Conservation (phyloP, 2,113 vertebrate species). For the Datnioides undecimradiatus region DNA sequence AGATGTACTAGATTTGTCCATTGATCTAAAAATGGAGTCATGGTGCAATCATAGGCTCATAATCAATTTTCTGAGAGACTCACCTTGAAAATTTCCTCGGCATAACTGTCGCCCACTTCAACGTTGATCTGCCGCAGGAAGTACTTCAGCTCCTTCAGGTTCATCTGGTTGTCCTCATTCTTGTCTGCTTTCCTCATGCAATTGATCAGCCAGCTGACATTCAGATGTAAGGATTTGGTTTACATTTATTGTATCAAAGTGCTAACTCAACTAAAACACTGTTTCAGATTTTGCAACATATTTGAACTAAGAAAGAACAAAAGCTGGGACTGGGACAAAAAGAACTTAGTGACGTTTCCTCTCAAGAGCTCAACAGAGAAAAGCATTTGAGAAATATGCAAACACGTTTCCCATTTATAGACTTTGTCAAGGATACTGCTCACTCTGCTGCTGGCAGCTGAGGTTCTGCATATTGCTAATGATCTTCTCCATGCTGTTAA, state of each 20-base stretch:
- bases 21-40: neutral
- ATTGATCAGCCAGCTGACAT: conserved; percentile 92
- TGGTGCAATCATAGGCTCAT: neutral
- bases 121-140: conserved; percentile 94
- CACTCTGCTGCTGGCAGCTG: conserved; percentile 88
- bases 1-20: neutral
- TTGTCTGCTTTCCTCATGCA: conserved; percentile 96
- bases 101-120: conserved; percentile 89
- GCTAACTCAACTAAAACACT: neutral
- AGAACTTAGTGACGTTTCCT: neutral
- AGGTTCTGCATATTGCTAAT: conserved; percentile 87
- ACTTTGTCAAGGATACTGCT: conserved; percentile 92
- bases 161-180: conserved; percentile 95
- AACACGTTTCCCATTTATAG: neutral
- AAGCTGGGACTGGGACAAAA: neutral
- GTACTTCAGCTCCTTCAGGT: conserved; percentile 92
- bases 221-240: conserved; percentile 84
- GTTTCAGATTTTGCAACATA: neutral
- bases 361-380: neutral
- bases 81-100: conserved; percentile 90
- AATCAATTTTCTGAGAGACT: conserved; percentile 6
- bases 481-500: conserved; percentile 88
- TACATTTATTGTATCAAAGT: neutral
- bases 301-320: neutral
- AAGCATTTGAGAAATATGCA: neutral